phyloP scores from a whole-genome alignment of 2,797 vertebrate species.

The Cirrhinus mrigala region DNA sequence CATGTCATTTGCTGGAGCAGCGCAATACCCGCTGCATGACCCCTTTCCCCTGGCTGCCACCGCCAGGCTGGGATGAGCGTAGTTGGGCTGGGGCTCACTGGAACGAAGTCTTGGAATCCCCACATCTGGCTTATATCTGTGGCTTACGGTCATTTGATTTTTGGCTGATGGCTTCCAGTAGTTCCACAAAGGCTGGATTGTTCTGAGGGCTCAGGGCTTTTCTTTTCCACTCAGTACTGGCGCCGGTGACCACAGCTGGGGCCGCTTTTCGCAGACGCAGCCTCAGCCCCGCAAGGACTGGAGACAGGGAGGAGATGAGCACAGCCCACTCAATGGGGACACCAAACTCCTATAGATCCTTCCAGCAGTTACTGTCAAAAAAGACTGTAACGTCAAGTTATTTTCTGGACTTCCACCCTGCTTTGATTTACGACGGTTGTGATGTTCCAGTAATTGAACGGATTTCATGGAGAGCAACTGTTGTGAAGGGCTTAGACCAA shows the following conservation, averaged over 20 bases:
- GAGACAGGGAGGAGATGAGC: constrained; percentile 57
- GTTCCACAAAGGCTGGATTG: constrained; percentile 86
- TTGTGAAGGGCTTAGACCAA: constrained; percentile 9
- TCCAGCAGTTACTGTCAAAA: constrained; percentile 20
- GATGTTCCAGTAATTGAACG: constrained; percentile 52
- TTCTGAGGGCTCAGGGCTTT: constrained; percentile 77
- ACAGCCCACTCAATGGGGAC: constrained; percentile 44
- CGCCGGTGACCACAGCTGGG: constrained; percentile 85
- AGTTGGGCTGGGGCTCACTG: constrained; percentile 79
- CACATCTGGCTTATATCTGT: constrained; percentile 89
- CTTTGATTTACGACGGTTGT: constrained; percentile 8
- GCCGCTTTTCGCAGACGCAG: constrained; percentile 78
- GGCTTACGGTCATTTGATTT: constrained; percentile 85
- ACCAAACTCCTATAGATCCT: constrained; percentile 32
- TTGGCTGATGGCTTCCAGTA: constrained; percentile 84
- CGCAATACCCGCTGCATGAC: constrained; percentile 57
- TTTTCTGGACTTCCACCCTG: constrained; percentile 20
- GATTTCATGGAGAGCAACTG: constrained; percentile 22
- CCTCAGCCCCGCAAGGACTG: constrained; percentile 37
- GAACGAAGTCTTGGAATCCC: constrained; percentile 82
- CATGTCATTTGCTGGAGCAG: constrained; percentile 52
- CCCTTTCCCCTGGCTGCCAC: constrained; percentile 66
- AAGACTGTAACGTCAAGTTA: constrained; percentile 13
- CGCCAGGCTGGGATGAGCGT: constrained; percentile 77
- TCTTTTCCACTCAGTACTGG: constrained; percentile 78